Percentiles rank a stretch among this genome's conserved stretches.
Evolutionary conservation across 2,888 invertebrate genomes (phyloP).

Genomic region (Pristionchus fissidentatus): DNA sequence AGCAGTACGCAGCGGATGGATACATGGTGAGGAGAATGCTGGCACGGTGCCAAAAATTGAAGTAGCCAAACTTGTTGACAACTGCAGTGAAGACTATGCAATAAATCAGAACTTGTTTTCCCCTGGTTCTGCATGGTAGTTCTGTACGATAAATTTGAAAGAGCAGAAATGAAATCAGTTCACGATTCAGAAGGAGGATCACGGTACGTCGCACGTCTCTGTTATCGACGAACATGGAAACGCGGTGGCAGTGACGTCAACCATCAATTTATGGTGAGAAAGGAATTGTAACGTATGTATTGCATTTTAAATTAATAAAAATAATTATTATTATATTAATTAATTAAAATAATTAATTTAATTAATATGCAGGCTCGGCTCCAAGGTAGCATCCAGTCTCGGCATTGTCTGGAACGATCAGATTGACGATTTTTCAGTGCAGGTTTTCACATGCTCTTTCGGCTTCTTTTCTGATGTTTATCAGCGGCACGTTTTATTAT

Average conservation of each 20-base stretch:
- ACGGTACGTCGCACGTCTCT: slow-evolving; percentile 37
- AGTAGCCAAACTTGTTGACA: too few relatives aligned
- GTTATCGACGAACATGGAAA: slow-evolving; percentile 40
- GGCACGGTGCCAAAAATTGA: too few relatives aligned
- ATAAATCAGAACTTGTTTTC: too few relatives aligned
- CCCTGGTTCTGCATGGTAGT: too few relatives aligned
- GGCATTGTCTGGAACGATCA: slow-evolving; percentile 42
- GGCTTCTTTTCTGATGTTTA: too few relatives aligned
- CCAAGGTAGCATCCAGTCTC: background rate
- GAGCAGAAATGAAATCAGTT: too few relatives aligned
- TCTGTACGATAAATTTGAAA: too few relatives aligned
- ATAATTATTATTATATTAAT: too few relatives aligned
- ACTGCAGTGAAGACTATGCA: too few relatives aligned
- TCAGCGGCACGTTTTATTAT: too few relatives aligned
- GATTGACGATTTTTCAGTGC: slow-evolving; percentile 28
- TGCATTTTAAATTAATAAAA: too few relatives aligned
- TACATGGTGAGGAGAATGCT: background rate
- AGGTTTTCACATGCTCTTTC: background rate
- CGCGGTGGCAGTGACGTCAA: slow-evolving; percentile 20
- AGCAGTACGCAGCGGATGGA: background rate
- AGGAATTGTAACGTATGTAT: background rate
- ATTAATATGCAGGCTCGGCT: slow-evolving; percentile 1
- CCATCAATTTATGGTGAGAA: slow-evolving; percentile 41
- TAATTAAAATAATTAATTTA: background rate
- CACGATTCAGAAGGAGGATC: slow-evolving; percentile 40